Base-by-base conservation (phyloP, 2,888 invertebrate species). In the Aspidiotus destructor region DNA sequence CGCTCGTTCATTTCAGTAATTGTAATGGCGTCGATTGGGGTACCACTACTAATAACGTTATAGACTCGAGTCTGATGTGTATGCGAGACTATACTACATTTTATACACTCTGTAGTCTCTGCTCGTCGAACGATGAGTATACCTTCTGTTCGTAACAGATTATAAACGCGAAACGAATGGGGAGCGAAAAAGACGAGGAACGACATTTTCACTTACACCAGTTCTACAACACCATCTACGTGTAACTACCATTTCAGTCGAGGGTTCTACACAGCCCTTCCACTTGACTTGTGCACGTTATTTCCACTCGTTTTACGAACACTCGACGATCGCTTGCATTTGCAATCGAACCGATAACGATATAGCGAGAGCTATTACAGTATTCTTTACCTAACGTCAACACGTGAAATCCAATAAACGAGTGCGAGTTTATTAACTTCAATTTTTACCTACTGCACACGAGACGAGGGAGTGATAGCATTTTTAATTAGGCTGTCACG, bases 201-300 rank as follows among this genome's bases (percentile, higher is more conserved):
- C 60, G 58, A 58, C 65, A 58, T 65, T 65, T 65, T 65, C 65
- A 65, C 58, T 65, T 58, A 65, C 58, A 57, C 65, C 60, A 44
- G 17, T 41, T 10, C 57, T 44, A 54, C 28, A 28, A 28, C 28
- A 28, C 28, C 28, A 28, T 28, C 28, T 28, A 28, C 28, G 42
- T 58, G 65, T 65, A 64, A 64, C 64, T 64, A 65, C 60, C 58
- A 58, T 65, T 60, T 65, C 58, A 28, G 28, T 28, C 5, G 65
- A 65, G 65, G 65, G 65, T 65, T 57, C 42, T 42, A 28, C 28
- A 28, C 28, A n/a, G 41, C 65, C 58, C 58, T 65, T 57, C 41
- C 58, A 65, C 65, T 65, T 65, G 65, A 65, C 65, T 65, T 65
- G 65, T 65, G 58, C 65, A 58, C 65, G 65, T 65, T 65, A 58